phyloP scores from a whole-genome alignment of 2,797 vertebrate species.

The Mergus octosetaceus region DNA sequence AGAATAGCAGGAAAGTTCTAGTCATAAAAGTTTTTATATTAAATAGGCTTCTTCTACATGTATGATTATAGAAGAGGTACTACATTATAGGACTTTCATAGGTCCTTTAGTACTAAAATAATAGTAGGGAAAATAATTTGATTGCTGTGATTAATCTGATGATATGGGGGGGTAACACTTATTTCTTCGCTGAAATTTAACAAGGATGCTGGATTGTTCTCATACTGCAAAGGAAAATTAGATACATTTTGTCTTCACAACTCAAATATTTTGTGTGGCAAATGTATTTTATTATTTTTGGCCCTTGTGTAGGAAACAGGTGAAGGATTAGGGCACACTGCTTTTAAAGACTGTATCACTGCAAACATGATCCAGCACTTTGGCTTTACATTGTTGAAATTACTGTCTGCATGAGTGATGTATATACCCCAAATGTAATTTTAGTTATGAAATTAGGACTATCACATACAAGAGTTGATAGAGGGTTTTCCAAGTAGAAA shows the following conservation, averaged over 20 bases:
- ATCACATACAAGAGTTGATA: neutral
- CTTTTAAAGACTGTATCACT: neutral
- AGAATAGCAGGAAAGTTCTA: neutral
- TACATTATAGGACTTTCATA: neutral
- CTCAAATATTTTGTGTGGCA: neutral
- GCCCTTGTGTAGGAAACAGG: neutral
- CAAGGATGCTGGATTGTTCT: neutral
- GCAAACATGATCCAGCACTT: neutral
- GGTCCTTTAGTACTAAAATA: neutral
- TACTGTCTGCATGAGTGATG: neutral
- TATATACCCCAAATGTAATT: neutral
- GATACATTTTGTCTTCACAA: neutral
- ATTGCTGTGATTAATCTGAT: neutral
- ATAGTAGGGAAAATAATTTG: neutral
- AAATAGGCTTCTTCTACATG: neutral
- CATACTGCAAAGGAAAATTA: neutral
- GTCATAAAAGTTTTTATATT: neutral
- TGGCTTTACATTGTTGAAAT: neutral
- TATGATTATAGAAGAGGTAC: neutral
- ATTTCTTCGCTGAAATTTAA: neutral
- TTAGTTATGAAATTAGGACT: neutral
- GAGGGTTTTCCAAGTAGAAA: neutral
- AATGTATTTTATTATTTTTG: neutral
- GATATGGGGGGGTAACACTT: neutral
- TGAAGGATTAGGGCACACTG: neutral